Conservation (phyloP, 2,113 vertebrate species). For the Suncus etruscus region DNA sequence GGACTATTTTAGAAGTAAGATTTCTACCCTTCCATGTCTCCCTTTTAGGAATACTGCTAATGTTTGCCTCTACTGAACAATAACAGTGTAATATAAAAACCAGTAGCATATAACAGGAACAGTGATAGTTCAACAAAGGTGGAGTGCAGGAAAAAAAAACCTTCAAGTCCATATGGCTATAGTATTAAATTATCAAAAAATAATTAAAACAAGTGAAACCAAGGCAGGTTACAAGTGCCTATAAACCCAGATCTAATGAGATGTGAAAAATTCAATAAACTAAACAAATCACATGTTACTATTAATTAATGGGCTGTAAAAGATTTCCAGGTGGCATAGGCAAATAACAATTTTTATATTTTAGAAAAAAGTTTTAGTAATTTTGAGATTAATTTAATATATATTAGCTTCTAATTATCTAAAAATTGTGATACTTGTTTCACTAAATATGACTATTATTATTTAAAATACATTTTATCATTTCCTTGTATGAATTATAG, state of each 20-base stretch:
- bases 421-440: slow-evolving; percentile 15
- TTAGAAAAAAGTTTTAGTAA: slow-evolving; percentile 60
- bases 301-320: slow-evolving; percentile 77
- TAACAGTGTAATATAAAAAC: background rate
- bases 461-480: slow-evolving; percentile 30
- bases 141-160: background rate
- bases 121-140: background rate
- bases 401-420: slow-evolving; percentile 10
- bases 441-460: background rate
- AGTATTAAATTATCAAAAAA: slow-evolving; percentile 70
- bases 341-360: slow-evolving; percentile 63
- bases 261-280: slow-evolving; percentile 73
- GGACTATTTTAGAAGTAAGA: slow-evolving; percentile 19
- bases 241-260: slow-evolving; percentile 73
- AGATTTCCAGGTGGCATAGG: slow-evolving; percentile 67
- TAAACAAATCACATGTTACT: slow-evolving; percentile 74
- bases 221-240: slow-evolving; percentile 47
- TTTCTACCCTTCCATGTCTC: background rate
- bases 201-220: slow-evolving; percentile 77
- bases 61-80: slow-evolving; percentile 30
- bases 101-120: background rate
- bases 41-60: background rate
- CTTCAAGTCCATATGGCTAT: slow-evolving; percentile 61
- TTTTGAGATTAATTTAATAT: slow-evolving; percentile 57
- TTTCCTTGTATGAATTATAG: slow-evolving; percentile 34